phyloP scores from a whole-genome alignment of 2,797 vertebrate genomes.

The Pseudotriccus pelzelni region DNA sequence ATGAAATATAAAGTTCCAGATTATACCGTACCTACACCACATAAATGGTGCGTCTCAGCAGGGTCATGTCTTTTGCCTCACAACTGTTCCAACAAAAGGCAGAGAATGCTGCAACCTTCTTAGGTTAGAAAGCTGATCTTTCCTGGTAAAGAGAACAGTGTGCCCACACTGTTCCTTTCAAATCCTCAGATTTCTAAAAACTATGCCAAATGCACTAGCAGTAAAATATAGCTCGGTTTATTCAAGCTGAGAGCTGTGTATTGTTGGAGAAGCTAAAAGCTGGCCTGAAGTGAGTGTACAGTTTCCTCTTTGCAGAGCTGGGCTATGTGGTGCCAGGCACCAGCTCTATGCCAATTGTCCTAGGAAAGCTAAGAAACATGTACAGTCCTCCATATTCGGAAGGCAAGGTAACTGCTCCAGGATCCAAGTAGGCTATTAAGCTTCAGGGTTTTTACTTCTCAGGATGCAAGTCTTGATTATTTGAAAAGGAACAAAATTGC shows the following conservation, averaged over 20 bases:
- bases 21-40: neutral
- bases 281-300: neutral
- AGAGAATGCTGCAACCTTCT: neutral
- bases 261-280: neutral
- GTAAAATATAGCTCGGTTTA: neutral
- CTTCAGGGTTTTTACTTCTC: neutral
- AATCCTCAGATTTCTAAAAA: slow-evolving; percentile 18
- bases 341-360: neutral
- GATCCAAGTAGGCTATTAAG: neutral
- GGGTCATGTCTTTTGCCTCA: neutral
- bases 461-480: neutral
- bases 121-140: neutral
- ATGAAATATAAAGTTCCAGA: neutral
- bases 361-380: neutral
- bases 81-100: neutral
- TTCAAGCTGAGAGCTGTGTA: neutral
- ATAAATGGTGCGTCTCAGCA: neutral
- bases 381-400: neutral
- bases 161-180: slow-evolving; percentile 43
- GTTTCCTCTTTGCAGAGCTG: neutral
- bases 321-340: neutral
- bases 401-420: neutral
- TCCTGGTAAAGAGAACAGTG: neutral
- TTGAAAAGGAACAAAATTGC: neutral
- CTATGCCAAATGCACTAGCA: neutral